Evolutionary conservation across 2,888 invertebrate genomes (phyloP).

Genomic region (Nomada lathburiana): DNA sequence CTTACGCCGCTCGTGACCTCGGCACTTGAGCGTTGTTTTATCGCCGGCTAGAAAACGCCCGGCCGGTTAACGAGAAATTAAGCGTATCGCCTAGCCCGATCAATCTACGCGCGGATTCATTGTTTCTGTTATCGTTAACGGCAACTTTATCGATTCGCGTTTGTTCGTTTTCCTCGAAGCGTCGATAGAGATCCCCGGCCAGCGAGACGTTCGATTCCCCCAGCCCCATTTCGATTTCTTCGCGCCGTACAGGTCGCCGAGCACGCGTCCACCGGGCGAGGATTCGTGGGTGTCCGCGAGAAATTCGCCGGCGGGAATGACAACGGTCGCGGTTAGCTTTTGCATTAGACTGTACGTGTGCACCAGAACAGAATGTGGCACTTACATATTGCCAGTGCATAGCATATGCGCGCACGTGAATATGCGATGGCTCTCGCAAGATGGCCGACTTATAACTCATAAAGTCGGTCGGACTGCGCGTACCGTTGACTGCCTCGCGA

Average conservation of each 20-base stretch:
- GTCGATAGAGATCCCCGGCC: background rate
- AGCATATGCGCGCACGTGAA: slow-evolving; percentile 81
- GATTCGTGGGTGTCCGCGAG: no score
- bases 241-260: no score
- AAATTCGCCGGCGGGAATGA: background rate
- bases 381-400: slow-evolving; percentile 81
- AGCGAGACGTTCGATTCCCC: no score
- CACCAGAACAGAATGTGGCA: slow-evolving; percentile 79
- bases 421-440: slow-evolving; percentile 82
- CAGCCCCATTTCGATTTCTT: no score
- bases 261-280: no score
- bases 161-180: background rate
- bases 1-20: slow-evolving; percentile 8
- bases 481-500: slow-evolving; percentile 72
- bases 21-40: slow-evolving; percentile 1
- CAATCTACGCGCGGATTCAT: slow-evolving; percentile 20
- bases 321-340: slow-evolving; percentile 60
- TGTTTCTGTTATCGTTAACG: slow-evolving; percentile 36
- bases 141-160: background rate
- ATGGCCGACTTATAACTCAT: slow-evolving; percentile 84
- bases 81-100: slow-evolving; percentile 2
- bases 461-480: slow-evolving; percentile 78
- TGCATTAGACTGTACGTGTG: slow-evolving; percentile 77
- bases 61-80: slow-evolving; percentile 20
- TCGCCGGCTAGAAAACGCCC: background rate